These are phyloP conservation scores for Lepus oiostolus DNA, from an alignment of 2,797 vertebrate genomes.

Conservation along the genomic window DNA sequence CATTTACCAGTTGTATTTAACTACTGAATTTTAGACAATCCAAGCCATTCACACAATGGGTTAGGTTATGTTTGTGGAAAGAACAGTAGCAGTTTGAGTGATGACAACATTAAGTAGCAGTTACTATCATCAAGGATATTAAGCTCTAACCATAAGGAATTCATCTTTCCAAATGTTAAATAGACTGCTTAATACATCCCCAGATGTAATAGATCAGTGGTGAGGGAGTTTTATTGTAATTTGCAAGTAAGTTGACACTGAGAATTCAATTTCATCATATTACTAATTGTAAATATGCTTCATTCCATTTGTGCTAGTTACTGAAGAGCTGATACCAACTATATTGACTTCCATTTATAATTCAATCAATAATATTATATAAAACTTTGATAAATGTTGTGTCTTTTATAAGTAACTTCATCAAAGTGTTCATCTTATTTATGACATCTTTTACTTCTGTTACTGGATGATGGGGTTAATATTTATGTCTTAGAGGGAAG, in stretches of 20 bases:
- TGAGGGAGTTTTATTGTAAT: neutral
- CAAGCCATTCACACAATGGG: neutral
- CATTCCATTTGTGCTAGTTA: neutral
- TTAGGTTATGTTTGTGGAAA: neutral
- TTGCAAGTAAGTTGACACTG: neutral
- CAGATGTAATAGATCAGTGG: neutral
- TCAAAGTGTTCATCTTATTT: neutral
- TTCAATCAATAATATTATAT: neutral
- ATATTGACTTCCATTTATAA: neutral
- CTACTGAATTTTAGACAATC: conserved; percentile 33
- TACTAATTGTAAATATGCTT: conserved; percentile 14
- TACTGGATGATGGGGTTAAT: neutral
- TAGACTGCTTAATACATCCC: neutral
- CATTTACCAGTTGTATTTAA: conserved; percentile 37
- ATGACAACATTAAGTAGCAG: neutral
- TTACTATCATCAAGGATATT: neutral
- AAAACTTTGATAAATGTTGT: conserved; percentile 21
- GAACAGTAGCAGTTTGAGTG: neutral
- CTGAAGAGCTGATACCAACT: neutral
- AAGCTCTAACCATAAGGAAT: neutral
- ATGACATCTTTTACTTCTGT: neutral
- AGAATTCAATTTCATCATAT: neutral
- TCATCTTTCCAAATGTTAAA: neutral
- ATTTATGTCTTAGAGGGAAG: neutral
- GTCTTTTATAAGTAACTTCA: neutral